Evolutionary conservation across 2,888 invertebrate species (phyloP), one percentile per base, ranked within the genome.

Genomic region (Pseudoips prasinana): DNA sequence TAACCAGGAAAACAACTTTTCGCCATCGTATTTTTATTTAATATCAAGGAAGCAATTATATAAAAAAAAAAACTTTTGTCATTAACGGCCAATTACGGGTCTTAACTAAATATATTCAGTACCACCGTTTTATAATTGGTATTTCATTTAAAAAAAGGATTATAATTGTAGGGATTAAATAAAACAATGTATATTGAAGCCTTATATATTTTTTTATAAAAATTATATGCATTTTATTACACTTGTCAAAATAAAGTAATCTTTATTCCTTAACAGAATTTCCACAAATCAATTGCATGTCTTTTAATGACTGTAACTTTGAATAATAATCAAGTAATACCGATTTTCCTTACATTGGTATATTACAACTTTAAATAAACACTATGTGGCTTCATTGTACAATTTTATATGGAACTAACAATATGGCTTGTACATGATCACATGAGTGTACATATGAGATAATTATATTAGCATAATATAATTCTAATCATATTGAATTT

Each of bases 141-240:
- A n/a, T n/a, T n/a, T n/a, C n/a, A n/a, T n/a, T n/a, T n/a, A n/a
- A n/a, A n/a, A n/a, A n/a, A n/a, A n/a, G n/a, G n/a, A n/a, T n/a
- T n/a, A n/a, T 14, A 14, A 5, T 23, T 27, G 7, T 29, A 47
- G 25, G 4, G 44, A 26, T 26, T 43, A 65, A 83, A 80, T 80
- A 76, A 84, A 82, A 82, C 68, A 70, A 52, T 49, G 48, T 26
- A 46, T 55, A 43, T 59, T 53, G 63, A 80, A 84, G 84, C 84
- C 67, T 76, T 82, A 73, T 78, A 72, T 70, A 73, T 82, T 80
- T 76, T 70, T 83, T 77, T 77, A 71, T 75, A 74, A 76, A 87
- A 87, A 82, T 83, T 82, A 84, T 78, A 83, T 79, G 78, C 77
- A 78, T 77, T 80, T 78, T 62, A 72, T 72, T 73, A 77, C 71